These are phyloP conservation scores for Drosophila nebulosa DNA, from an alignment of 1,140 invertebrate species.

Conservation along the genomic window DNA sequence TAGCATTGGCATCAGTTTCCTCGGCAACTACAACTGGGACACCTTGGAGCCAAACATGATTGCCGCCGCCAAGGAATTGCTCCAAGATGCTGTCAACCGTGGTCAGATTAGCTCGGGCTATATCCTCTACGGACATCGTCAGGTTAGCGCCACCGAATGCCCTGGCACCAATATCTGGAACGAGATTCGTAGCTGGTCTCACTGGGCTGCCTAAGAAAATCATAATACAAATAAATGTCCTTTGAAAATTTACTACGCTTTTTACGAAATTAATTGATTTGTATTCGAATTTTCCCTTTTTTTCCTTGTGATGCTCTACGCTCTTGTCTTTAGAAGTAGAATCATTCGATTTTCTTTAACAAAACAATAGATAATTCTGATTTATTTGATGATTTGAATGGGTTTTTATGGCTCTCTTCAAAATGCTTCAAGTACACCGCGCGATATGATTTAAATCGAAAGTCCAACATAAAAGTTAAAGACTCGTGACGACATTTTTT, in stretches of 20 bases:
- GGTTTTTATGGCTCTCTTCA: neutral
- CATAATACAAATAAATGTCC: neutral
- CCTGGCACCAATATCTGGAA: slow-evolving; percentile 85
- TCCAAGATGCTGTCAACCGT: slow-evolving; percentile 84
- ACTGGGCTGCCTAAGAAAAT: slow-evolving; percentile 80
- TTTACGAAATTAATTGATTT: neutral
- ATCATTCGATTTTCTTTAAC: neutral
- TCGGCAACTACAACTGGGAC: slow-evolving; percentile 82
- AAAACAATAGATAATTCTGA: neutral
- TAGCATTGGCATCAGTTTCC: slow-evolving; percentile 85
- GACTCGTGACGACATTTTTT: neutral
- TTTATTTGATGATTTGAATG: neutral
- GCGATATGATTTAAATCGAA: neutral
- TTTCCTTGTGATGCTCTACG: neutral
- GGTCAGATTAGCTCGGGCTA: slow-evolving; percentile 84
- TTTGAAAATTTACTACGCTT: neutral
- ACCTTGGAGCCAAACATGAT: slow-evolving; percentile 57
- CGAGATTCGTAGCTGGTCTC: slow-evolving; percentile 85
- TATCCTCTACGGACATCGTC: slow-evolving; percentile 86
- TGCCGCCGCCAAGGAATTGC: slow-evolving; percentile 83
- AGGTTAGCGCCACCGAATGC: slow-evolving; percentile 85
- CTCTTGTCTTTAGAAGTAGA: neutral
- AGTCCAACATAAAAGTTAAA: neutral
- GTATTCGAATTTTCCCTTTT: neutral
- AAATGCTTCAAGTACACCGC: neutral